These are phyloP conservation scores for Petrosia ficiformis DNA, from an alignment of 37 sponge, comb jelly and placozoan species.

Conservation along the genomic window DNA sequence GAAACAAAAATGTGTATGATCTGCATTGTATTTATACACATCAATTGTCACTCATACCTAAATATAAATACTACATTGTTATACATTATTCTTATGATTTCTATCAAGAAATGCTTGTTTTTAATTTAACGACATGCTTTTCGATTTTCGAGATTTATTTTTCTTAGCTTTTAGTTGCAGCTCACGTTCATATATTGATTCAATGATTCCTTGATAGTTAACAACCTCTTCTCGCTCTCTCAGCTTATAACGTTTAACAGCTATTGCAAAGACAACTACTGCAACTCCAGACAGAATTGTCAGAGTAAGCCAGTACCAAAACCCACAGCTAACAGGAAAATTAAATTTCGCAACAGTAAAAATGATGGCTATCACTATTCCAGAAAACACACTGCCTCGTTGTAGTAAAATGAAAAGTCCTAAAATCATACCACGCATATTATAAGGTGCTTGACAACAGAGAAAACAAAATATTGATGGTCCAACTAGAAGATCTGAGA, in stretches of 20 bases:
- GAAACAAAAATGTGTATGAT: too few relatives aligned
- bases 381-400: background rate
- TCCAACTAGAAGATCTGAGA: conserved; percentile 22
- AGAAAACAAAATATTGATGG: conserved; percentile 7
- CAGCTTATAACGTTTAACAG: background rate
- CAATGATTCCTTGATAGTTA: background rate
- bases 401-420: background rate
- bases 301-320: background rate
- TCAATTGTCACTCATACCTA: background rate
- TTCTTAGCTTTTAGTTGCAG: background rate
- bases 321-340: background rate
- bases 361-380: background rate
- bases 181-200: background rate
- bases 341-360: background rate
- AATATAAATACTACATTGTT: too few relatives aligned
- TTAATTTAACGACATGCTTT: too few relatives aligned
- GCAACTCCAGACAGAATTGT: background rate
- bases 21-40: background rate
- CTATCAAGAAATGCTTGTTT: too few relatives aligned
- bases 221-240: conserved; percentile 28
- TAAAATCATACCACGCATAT: conserved; percentile 23
- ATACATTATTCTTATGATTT: too few relatives aligned
- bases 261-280: background rate
- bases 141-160: too few relatives aligned
- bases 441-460: conserved; percentile 20